phyloP scores from a whole-genome alignment of 1,140 invertebrate species.

The Zaprionus africanus region DNA sequence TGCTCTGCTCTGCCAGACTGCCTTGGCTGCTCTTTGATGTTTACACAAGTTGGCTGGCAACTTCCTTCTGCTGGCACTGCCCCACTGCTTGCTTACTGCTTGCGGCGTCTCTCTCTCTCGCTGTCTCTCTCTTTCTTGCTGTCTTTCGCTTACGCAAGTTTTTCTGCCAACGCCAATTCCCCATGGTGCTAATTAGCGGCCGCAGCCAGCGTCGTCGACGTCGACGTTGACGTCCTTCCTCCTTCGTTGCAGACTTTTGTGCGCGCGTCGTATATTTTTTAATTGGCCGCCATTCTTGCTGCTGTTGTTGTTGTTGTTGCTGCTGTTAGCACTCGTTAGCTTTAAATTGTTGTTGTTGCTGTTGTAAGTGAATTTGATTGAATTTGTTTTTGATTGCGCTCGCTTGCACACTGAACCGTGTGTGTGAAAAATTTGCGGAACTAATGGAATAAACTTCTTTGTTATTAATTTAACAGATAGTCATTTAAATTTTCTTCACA shows the following conservation, averaged over 20 bases:
- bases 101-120: neutral
- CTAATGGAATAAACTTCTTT: no score
- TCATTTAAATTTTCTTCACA: no score
- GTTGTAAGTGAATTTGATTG: conserved; percentile 46
- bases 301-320: conserved; percentile 19
- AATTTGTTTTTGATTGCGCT: conserved; percentile 43
- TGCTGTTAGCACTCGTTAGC: conserved; percentile 38
- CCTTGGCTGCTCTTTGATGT: conserved; percentile 71
- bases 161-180: conserved; percentile 69
- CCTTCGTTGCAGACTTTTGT: conserved; percentile 50
- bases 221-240: conserved; percentile 61
- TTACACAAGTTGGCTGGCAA: conserved; percentile 69
- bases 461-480: no score
- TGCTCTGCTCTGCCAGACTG: conserved; percentile 5
- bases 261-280: conserved; percentile 74
- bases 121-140: conserved; percentile 10
- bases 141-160: conserved; percentile 74
- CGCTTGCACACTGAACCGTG: neutral
- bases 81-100: conserved; percentile 8
- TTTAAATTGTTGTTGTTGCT: conserved; percentile 26
- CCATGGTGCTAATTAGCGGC: conserved; percentile 80
- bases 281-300: conserved; percentile 62
- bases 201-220: conserved; percentile 28
- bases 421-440: neutral
- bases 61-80: conserved; percentile 27